Percentiles rank a stretch among this genome's conserved stretches.
phyloP scores from a whole-genome alignment of 2,113 vertebrate species.

The Lathamus discolor region DNA sequence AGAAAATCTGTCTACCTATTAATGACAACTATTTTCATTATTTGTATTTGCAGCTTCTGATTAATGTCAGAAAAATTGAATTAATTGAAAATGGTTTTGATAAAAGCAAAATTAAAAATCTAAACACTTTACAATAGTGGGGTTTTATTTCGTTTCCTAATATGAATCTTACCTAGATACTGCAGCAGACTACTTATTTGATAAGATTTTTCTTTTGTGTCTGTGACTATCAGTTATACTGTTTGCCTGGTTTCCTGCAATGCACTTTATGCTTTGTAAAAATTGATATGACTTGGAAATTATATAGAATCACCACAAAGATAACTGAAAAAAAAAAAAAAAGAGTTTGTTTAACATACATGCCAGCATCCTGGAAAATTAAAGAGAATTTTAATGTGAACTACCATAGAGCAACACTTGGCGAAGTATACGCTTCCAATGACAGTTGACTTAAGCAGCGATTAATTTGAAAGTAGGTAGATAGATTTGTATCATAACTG shows the following conservation, averaged over 20 bases:
- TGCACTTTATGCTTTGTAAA: slow-evolving; percentile 47
- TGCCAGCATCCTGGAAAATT: slow-evolving; percentile 48
- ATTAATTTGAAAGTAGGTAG: background rate
- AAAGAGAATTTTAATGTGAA: slow-evolving; percentile 39
- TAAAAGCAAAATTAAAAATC: slow-evolving; percentile 40
- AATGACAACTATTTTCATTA: slow-evolving; percentile 8
- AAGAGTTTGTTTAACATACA: slow-evolving; percentile 19
- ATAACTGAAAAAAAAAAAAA: background rate
- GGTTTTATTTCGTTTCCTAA: slow-evolving; percentile 23
- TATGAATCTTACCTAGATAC: background rate
- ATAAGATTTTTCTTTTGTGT: slow-evolving; percentile 35
- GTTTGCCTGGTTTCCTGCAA: slow-evolving; percentile 33
- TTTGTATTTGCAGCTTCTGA: slow-evolving; percentile 15
- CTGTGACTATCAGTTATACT: background rate
- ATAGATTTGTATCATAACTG: background rate
- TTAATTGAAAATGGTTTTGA: slow-evolving; percentile 34
- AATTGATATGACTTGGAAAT: slow-evolving; percentile 17
- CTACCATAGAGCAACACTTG: background rate
- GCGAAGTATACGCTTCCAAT: background rate
- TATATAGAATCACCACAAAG: slow-evolving; percentile 16
- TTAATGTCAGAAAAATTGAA: slow-evolving; percentile 35
- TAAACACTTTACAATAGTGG: background rate
- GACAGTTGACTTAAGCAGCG: background rate
- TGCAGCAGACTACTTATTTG: slow-evolving; percentile 9
- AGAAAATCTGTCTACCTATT: slow-evolving; percentile 28